These are phyloP conservation scores for Melopsittacus undulatus DNA, from an alignment of 2,797 vertebrate species.

Conservation along the genomic window DNA sequence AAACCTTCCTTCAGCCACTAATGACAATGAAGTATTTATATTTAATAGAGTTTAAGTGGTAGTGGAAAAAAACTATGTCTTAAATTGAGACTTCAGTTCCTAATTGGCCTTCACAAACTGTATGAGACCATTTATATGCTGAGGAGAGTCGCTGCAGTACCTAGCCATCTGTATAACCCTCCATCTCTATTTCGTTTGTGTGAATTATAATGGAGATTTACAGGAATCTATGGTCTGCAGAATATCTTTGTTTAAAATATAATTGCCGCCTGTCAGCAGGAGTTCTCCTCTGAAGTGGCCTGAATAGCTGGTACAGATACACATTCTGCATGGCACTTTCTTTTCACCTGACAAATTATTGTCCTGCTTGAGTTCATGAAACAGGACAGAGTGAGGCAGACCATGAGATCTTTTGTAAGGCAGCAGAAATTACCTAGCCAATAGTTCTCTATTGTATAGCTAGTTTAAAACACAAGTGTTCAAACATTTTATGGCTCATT, in stretches of 20 bases:
- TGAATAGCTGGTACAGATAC: background rate
- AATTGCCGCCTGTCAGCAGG: background rate
- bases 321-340: background rate
- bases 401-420: background rate
- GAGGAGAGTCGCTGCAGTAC: background rate
- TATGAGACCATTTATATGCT: constrained; percentile 16
- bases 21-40: constrained; percentile 56
- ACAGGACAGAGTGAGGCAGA: background rate
- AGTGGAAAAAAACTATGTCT: constrained; percentile 23
- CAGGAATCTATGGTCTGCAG: constrained; percentile 18
- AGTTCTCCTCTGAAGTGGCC: background rate
- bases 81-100: constrained; percentile 28
- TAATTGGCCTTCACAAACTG: constrained; percentile 18
- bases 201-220: constrained; percentile 32
- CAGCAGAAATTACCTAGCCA: background rate
- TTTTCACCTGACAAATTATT: background rate
- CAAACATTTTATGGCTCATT: background rate
- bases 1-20: constrained; percentile 14
- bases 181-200: background rate
- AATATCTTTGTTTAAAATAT: constrained; percentile 28
- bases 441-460: background rate
- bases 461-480: background rate
- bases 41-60: constrained; percentile 51
- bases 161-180: constrained; percentile 9
- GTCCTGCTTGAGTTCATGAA: background rate